Evolutionary conservation across 1,140 invertebrate species (phyloP).

Genomic region (Solenopsis invicta): DNA sequence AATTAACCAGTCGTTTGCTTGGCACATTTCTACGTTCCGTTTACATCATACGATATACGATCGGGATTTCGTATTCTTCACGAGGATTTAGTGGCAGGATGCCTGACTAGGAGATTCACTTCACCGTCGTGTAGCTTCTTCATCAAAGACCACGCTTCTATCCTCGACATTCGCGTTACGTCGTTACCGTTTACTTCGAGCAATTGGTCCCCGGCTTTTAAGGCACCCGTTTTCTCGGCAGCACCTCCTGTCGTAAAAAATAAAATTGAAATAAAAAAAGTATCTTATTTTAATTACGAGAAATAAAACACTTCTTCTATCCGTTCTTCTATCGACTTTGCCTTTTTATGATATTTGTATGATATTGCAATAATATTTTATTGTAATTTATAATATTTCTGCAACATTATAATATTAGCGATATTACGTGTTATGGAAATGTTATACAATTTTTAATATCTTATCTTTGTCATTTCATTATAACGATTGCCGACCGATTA

Average conservation of each 20-base stretch:
- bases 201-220: conserved; percentile 95
- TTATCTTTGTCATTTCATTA: conserved; percentile 1
- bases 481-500: background rate
- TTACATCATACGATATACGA: conserved; percentile 5
- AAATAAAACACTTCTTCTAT: too few species aligned
- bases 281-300: too few species aligned
- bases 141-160: conserved; percentile 97
- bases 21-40: conserved; percentile 10
- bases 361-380: too few species aligned
- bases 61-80: conserved; percentile 77
- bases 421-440: too few species aligned
- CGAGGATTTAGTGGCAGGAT: conserved; percentile 85
- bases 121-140: conserved; percentile 95
- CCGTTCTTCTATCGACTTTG: too few species aligned
- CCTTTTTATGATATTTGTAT: too few species aligned
- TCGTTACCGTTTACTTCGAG: conserved; percentile 93
- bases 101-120: conserved; percentile 88
- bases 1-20: conserved; percentile 41
- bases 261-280: background rate
- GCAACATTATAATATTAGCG: too few species aligned
- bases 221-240: conserved; percentile 94
- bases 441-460: background rate
- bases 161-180: conserved; percentile 94
- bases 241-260: conserved; percentile 91
- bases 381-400: too few species aligned